Evolutionary conservation across 2,113 vertebrate species (phyloP).

Genomic region (Lophochroa leadbeateri): DNA sequence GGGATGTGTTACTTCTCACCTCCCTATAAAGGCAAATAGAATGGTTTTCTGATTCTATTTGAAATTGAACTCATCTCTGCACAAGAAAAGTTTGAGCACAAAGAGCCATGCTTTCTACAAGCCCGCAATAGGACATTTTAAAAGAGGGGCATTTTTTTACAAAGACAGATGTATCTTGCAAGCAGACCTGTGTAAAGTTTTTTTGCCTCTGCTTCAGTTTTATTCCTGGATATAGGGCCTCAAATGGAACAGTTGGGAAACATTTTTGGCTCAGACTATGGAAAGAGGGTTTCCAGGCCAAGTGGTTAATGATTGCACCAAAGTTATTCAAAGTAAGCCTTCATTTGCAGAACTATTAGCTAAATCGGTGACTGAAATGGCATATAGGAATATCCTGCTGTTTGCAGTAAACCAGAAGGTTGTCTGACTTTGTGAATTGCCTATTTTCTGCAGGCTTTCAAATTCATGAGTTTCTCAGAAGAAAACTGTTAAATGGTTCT

Average conservation of each 20-base stretch:
- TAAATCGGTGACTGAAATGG: conserved; percentile 5
- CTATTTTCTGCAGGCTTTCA: conserved; percentile 23
- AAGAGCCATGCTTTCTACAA: neutral
- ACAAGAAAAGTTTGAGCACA: neutral
- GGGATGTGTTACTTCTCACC: neutral
- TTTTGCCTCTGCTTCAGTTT: conserved; percentile 34
- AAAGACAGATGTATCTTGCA: neutral
- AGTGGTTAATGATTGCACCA: conserved; percentile 58
- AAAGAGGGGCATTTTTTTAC: neutral
- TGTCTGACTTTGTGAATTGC: conserved; percentile 4
- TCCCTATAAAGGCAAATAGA: neutral
- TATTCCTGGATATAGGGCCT: conserved; percentile 48
- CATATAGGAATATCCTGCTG: conserved; percentile 47
- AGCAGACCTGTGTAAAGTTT: neutral
- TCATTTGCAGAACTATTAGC: conserved; percentile 51
- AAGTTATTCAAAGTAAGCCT: conserved; percentile 53
- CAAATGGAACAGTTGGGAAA: conserved; percentile 55
- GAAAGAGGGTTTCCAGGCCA: conserved; percentile 59
- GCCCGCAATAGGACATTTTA: neutral
- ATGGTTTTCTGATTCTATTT: neutral
- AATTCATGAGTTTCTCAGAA: neutral
- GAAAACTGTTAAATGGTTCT: neutral
- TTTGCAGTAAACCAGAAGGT: conserved; percentile 11
- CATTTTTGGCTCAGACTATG: conserved; percentile 52
- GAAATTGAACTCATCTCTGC: neutral